A percentile compares a stretch with the other conserved stretches of the same genome.
Evolutionary conservation across 1,140 invertebrate genomes (phyloP).

Genomic region (Apocrypta bakeri): DNA sequence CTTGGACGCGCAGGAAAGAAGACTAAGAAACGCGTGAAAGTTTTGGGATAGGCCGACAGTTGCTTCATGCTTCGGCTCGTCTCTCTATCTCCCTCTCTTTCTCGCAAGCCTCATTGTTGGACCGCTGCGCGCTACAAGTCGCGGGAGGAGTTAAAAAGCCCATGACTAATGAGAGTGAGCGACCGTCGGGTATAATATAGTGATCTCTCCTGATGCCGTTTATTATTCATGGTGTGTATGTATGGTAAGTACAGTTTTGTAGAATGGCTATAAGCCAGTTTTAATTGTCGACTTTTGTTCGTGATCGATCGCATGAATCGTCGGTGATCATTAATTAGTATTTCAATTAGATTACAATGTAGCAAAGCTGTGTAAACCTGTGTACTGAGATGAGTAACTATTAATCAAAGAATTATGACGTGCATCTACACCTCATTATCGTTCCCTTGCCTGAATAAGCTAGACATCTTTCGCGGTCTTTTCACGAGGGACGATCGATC

Average conservation of each 20-base stretch:
- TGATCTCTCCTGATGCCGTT: background rate
- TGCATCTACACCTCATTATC: background rate
- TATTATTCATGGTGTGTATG: no score
- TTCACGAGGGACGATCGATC: background rate
- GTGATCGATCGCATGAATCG: background rate
- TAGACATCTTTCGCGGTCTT: background rate
- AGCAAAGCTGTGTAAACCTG: background rate
- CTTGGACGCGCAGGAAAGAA: background rate
- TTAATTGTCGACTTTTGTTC: background rate
- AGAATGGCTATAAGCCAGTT: background rate
- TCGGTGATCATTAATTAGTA: background rate
- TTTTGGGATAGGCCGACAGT: conserved; percentile 28
- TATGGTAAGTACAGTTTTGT: background rate
- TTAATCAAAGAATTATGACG: conserved; percentile 2
- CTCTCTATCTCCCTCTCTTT: background rate
- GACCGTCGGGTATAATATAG: background rate
- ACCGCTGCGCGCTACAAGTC: background rate
- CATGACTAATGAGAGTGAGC: conserved; percentile 10
- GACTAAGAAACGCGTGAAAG: conserved; percentile 17
- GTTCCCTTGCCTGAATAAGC: no score
- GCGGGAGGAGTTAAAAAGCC: conserved; percentile 19
- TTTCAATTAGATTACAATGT: conserved; percentile 15
- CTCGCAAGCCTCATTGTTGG: background rate
- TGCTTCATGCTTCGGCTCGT: conserved; percentile 10
- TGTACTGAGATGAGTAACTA: background rate